A percentile compares a stretch with the other conserved stretches of the same genome.
Conservation (phyloP, 2,797 vertebrate species). For the Thaleichthys pacificus region DNA sequence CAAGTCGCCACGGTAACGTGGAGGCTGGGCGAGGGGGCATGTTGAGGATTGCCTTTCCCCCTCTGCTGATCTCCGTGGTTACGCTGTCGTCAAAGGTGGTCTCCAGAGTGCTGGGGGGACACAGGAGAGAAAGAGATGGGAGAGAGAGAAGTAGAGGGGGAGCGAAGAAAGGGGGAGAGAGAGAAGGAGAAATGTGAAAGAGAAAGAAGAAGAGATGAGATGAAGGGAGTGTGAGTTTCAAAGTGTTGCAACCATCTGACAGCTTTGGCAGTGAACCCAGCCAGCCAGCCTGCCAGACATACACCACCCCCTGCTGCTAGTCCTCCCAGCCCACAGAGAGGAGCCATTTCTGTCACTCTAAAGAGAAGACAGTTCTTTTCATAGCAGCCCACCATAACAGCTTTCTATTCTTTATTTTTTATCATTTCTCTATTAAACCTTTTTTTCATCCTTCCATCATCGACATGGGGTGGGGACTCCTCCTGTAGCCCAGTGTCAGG, state of each 20-base stretch:
- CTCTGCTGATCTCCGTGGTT: slow-evolving; percentile 79
- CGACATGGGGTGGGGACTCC: slow-evolving; percentile 28
- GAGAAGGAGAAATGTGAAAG: background rate
- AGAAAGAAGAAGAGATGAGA: background rate
- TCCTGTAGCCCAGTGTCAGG: slow-evolving; percentile 25
- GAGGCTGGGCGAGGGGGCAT: slow-evolving; percentile 70
- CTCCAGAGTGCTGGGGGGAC: slow-evolving; percentile 77
- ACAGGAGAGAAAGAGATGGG: background rate
- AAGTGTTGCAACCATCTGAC: background rate
- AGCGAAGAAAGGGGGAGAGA: background rate
- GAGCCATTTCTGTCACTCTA: background rate
- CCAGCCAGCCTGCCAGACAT: background rate
- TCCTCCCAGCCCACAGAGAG: background rate
- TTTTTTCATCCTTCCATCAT: slow-evolving; percentile 9
- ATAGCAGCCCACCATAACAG: slow-evolving; percentile 2
- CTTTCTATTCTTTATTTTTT: background rate
- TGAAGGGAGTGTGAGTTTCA: background rate
- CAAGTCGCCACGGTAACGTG: slow-evolving; percentile 79
- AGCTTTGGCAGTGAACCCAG: too few relatives aligned
- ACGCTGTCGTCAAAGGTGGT: slow-evolving; percentile 83
- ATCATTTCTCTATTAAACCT: too few relatives aligned
- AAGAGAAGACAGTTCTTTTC: too few relatives aligned
- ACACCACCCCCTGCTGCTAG: background rate
- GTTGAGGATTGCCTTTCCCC: slow-evolving; percentile 77
- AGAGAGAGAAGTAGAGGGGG: background rate